phyloP scores from a whole-genome alignment of 2,113 vertebrate genomes.

The Rhea americana region DNA sequence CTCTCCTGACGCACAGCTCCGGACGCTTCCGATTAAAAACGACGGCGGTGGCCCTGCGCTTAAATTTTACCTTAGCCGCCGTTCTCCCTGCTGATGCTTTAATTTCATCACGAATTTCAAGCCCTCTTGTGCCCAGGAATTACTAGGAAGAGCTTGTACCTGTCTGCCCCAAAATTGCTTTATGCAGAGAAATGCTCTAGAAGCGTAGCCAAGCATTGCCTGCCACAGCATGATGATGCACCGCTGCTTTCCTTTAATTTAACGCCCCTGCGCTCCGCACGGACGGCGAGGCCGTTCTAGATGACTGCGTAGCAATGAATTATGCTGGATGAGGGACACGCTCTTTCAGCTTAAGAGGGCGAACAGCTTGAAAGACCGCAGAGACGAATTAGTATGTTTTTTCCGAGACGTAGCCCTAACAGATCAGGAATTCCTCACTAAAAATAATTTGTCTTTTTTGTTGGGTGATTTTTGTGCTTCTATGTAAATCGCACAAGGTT shows the following conservation, averaged over 20 bases:
- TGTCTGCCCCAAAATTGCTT: background rate
- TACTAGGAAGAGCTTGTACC: slow-evolving; percentile 5
- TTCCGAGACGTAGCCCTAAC: background rate
- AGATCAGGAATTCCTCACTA: background rate
- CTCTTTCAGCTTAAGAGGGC: slow-evolving; percentile 11
- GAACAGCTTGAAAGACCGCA: background rate
- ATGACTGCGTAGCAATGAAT: slow-evolving; percentile 23
- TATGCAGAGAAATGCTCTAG: slow-evolving; percentile 35
- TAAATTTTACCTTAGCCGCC: slow-evolving; percentile 14
- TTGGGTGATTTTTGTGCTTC: background rate
- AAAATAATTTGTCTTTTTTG: background rate
- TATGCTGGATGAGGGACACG: background rate
- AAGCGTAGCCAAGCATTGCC: slow-evolving; percentile 33
- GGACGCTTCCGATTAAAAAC: background rate
- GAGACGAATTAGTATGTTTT: background rate
- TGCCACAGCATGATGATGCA: slow-evolving; percentile 64
- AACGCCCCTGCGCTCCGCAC: background rate
- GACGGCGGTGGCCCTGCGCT: background rate
- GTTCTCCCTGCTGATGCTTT: background rate
- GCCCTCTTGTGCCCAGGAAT: slow-evolving; percentile 24
- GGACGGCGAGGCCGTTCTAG: background rate
- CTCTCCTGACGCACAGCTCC: background rate
- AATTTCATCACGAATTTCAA: slow-evolving; percentile 15
- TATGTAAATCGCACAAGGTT: background rate
- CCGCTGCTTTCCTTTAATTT: slow-evolving; percentile 17